Evolutionary conservation across 2,113 vertebrate genomes (phyloP).

Genomic region (Hyaena hyaena): DNA sequence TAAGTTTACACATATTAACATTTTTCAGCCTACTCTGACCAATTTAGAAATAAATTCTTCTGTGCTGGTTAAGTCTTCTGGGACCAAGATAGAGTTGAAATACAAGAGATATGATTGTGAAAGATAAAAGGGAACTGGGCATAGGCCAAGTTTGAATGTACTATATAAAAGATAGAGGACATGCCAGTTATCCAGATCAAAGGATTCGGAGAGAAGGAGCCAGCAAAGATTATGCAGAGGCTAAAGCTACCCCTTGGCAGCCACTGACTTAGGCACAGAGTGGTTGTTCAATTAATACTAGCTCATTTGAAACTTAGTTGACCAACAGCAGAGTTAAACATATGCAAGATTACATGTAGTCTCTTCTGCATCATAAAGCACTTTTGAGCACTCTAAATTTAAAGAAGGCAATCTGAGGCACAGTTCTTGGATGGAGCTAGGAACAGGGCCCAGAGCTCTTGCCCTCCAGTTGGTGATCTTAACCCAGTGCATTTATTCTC

Average conservation of each 20-base stretch:
- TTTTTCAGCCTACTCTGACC: slow-evolving; percentile 23
- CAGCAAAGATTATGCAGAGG: not conserved
- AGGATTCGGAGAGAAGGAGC: not conserved
- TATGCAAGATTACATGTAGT: not conserved
- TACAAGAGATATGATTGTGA: not conserved
- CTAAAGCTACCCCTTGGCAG: slow-evolving; percentile 25
- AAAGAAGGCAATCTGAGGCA: slow-evolving; percentile 46
- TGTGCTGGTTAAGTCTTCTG: not conserved
- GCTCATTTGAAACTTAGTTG: slow-evolving; percentile 35
- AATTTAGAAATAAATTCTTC: slow-evolving; percentile 36
- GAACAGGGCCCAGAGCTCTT: slow-evolving; percentile 29
- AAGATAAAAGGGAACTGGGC: not conserved
- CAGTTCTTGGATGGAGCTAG: not conserved
- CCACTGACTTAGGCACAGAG: not conserved
- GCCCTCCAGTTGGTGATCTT: not conserved
- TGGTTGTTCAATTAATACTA: slow-evolving; percentile 35
- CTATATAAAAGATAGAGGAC: not conserved
- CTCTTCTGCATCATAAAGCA: slow-evolving; percentile 45
- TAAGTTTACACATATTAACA: slow-evolving; percentile 27
- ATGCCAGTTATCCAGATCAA: slow-evolving; percentile 6
- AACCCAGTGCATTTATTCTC: not conserved
- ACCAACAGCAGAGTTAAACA: slow-evolving; percentile 49
- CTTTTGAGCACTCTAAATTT: not conserved
- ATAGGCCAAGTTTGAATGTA: not conserved
- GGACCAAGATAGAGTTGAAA: not conserved